phyloP scores from a whole-genome alignment of 35 echinoderm and acorn worm species.

The Strongylocentrotus purpuratus region DNA sequence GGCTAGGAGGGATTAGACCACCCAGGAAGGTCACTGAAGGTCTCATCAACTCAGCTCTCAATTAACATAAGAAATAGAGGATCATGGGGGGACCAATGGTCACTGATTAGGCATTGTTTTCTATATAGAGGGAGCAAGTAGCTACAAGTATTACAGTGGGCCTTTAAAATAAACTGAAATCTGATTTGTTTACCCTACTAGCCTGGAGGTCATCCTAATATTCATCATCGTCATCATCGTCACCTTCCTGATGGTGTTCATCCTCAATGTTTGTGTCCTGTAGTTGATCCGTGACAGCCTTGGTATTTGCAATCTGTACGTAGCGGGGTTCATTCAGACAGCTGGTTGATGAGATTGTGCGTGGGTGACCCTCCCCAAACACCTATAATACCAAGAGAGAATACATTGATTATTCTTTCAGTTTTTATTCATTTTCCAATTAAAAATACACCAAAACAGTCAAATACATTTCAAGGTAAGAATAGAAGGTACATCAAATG shows the following conservation, averaged over 20 bases:
- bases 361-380: conserved; percentile 76
- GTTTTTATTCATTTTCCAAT: not conserved
- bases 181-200: not conserved
- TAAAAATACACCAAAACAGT: not conserved
- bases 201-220: not conserved
- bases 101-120: too few species aligned
- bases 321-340: conserved; percentile 82
- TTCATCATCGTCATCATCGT: not conserved
- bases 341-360: conserved; percentile 73
- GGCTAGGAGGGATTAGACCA: too few species aligned
- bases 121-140: too few species aligned
- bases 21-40: too few species aligned
- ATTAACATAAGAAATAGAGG: too few species aligned
- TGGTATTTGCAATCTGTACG: conserved; percentile 41
- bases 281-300: not conserved
- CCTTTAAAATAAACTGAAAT: too few species aligned
- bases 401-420: too few species aligned
- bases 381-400: not conserved
- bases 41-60: too few species aligned
- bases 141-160: too few species aligned
- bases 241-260: not conserved
- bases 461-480: not conserved
- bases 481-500: not conserved
- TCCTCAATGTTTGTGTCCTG: not conserved
- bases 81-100: too few species aligned